Base-by-base conservation (phyloP, 2,797 vertebrate genomes). In the Coracias cyanogaster region DNA sequence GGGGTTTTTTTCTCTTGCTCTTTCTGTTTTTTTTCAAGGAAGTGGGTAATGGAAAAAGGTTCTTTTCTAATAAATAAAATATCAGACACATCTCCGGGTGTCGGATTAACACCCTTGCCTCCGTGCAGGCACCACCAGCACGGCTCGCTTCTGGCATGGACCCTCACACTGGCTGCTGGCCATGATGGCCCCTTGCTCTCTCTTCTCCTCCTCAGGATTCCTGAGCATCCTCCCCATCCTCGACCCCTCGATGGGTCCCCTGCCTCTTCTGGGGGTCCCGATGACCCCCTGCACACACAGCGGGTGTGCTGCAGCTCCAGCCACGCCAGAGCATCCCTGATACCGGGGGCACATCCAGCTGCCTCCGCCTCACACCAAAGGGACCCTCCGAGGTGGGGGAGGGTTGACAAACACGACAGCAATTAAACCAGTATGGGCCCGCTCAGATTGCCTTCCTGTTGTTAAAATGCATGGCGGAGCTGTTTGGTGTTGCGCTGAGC, bases 341-440 rank as follows among this genome's bases (percentile, higher is more conserved):
- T 6, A 9, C 0, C 2, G 0, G 4, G 5, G 5, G 46, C 2
- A 19, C 1, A 1, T 20, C 61, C 80, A 19, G 57, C 31, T 17
- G 39, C 9, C 70, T 9, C 54, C 20, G 3, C 15, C 1, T 17
- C n/a, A 14, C 52, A 12, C 26, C 45, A 18, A 14, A 57, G 45
- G 69, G 20, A 71, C 39, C 17, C 52, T 80, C 54, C 3, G 2
- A 29, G 66, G 7, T 1, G 3, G 18, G 10, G 5, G 39, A 55
- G 82, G 37, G 89, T 93, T 93, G 69, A 85, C 74, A 92, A 66
- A 81, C 20, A 5, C 15, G 79, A 43, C 93, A 97, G 85, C 96
- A 95, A 96, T 87, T 83, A 94, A 94, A 80, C 65, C 92, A 95
- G 89, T 49, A 73, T 26, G 15, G 89, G 89, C 51, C 15, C 22